Evolutionary conservation across 2,113 vertebrate species (phyloP).

Genomic region (Chinchilla lanigera): DNA sequence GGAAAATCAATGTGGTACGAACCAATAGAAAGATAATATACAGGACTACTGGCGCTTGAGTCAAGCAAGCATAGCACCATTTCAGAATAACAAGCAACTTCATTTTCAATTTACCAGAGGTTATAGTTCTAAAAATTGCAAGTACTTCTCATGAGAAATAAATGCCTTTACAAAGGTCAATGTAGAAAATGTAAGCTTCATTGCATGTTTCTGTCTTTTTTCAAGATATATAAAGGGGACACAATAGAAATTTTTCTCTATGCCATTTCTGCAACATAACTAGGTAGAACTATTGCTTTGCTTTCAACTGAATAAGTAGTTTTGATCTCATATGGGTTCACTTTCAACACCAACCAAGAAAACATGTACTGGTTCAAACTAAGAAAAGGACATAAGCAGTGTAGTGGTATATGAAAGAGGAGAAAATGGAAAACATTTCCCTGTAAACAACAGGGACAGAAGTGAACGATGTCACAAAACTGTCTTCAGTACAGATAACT

Average conservation of each 20-base stretch:
- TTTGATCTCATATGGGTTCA: background rate
- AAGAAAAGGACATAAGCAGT: background rate
- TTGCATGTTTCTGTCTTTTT: constrained; percentile 29
- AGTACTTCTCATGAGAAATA: constrained; percentile 38
- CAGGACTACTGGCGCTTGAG: background rate
- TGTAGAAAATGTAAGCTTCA: constrained; percentile 22
- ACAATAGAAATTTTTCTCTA: background rate
- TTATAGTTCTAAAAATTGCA: background rate
- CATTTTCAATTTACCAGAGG: constrained; percentile 42
- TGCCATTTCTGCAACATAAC: background rate
- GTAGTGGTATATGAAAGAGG: background rate
- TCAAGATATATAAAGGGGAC: constrained; percentile 3
- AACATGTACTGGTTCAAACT: background rate
- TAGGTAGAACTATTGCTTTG: constrained; percentile 8
- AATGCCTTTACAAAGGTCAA: constrained; percentile 57
- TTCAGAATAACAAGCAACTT: background rate
- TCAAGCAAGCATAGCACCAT: background rate
- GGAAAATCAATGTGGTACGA: background rate
- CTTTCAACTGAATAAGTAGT: background rate
- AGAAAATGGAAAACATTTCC: background rate
- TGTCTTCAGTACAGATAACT: background rate
- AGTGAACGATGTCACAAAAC: background rate
- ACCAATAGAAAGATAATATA: background rate
- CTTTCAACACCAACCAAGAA: constrained; percentile 10
- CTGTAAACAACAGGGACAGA: background rate